Evolutionary conservation across 2,797 vertebrate species (phyloP), one percentile per base, ranked within the genome.

Genomic region (Urocyon cinereoargenteus): DNA sequence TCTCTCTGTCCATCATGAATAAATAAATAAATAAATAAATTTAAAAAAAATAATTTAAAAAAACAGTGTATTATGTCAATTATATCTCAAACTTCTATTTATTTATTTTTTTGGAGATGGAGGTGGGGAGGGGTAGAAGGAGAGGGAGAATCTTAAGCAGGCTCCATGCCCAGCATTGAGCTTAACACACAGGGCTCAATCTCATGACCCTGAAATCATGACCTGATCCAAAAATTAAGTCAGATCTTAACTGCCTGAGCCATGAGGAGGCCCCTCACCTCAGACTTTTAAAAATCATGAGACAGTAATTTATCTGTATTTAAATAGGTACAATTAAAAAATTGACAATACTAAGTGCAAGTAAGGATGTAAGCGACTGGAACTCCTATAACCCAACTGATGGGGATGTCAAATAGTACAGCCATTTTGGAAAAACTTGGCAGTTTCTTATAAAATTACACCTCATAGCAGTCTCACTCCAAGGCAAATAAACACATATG

Each of bases 381-480:
- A 68, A 90, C 24, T 61, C 12, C 51, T 18, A 19, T 16, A 51
- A 51, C 31, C 13, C 81, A 89, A 12, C 34, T 34, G 31, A 64
- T 6, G 15, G 70, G 31, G 28, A 84, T 88, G 28, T 34, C 55
- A 77, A 91, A 59, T 9, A 91, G n/a, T 57, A 36, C 26, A 64
- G 28, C 36, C 40, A 77, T 64, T 49, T 49, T 90, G 83, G 55
- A 57, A 53, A 91, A 59, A 77, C 62, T 40, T 88, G 70, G 51
- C 31, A 77, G 34, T 95, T 93, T 73, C 81, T 92, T 81, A 55
- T 26, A 61, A 91, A 95, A 72, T 78, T 77, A 93, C 53, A 36
- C 26, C n/a, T 26, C 26, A 82, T 2, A 87, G 57, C 9, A 95
- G 70, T 66, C 53, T 24, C 57, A 84, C 11, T 66, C n/a, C 62